A percentile compares a stretch with the other conserved stretches of the same genome.
These are phyloP conservation scores for Notothenia rossii DNA, from an alignment of 2,113 vertebrate genomes.

Conservation along the genomic window DNA sequence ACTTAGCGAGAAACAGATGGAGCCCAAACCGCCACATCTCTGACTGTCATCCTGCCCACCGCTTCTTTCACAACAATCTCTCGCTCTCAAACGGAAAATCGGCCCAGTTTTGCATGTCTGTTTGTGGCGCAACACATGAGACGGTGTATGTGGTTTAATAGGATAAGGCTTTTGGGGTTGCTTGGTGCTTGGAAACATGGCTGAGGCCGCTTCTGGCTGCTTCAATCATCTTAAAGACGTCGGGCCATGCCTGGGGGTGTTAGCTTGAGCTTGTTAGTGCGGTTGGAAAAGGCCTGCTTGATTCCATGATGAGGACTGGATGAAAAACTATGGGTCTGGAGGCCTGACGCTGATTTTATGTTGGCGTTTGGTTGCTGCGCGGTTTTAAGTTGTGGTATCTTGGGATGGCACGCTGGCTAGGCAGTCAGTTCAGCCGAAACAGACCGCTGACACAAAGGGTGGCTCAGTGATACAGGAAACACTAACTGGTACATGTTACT, in stretches of 20 bases:
- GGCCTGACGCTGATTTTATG: slow-evolving; percentile 43
- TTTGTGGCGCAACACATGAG: slow-evolving; percentile 64
- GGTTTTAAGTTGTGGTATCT: slow-evolving; percentile 39
- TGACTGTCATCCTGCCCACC: slow-evolving; percentile 62
- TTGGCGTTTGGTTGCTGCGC: slow-evolving; percentile 42
- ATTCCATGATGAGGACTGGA: slow-evolving; percentile 66
- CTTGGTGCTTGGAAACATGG: slow-evolving; percentile 69
- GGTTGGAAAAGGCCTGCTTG: slow-evolving; percentile 64
- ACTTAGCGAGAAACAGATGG: slow-evolving; percentile 81
- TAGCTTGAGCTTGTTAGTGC: slow-evolving; percentile 66
- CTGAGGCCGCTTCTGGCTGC: slow-evolving; percentile 60
- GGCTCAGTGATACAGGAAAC: background rate
- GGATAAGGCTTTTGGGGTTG: slow-evolving; percentile 68
- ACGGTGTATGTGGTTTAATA: slow-evolving; percentile 73
- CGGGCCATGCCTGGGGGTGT: slow-evolving; percentile 54
- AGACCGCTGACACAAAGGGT: slow-evolving; percentile 23
- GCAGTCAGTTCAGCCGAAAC: slow-evolving; percentile 31
- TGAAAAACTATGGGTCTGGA: slow-evolving; percentile 61
- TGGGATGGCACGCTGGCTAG: slow-evolving; percentile 19
- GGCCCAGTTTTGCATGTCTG: slow-evolving; percentile 74
- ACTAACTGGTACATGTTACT: slow-evolving; percentile 31
- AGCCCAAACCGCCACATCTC: slow-evolving; percentile 56
- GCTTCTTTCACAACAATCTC: slow-evolving; percentile 72
- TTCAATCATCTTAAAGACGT: slow-evolving; percentile 61
- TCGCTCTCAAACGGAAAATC: slow-evolving; percentile 78